phyloP scores from a whole-genome alignment of 2,113 vertebrate genomes.

The Cnemophilus loriae region DNA sequence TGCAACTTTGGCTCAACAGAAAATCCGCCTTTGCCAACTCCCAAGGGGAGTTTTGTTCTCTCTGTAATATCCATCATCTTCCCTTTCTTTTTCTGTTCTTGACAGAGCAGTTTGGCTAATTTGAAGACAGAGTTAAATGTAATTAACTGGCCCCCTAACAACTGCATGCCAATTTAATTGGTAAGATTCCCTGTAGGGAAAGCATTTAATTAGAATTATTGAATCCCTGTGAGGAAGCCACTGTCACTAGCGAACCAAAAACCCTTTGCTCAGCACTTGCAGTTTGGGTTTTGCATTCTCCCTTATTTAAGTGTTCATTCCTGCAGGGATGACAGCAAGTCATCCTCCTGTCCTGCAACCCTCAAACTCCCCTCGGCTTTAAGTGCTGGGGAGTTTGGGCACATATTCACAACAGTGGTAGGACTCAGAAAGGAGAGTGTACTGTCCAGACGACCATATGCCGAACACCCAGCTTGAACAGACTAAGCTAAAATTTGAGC shows the following conservation, averaged over 20 bases:
- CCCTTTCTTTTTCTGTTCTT: slow-evolving; percentile 4
- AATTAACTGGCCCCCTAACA: slow-evolving; percentile 62
- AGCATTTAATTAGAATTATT: slow-evolving; percentile 63
- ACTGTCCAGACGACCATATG: accelerated
- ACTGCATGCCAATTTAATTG: slow-evolving; percentile 54
- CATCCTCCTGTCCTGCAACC: neutral
- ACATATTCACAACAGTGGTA: neutral
- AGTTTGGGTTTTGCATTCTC: neutral
- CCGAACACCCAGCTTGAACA: neutral
- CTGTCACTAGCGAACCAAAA: slow-evolving; percentile 14
- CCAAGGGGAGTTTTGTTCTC: neutral
- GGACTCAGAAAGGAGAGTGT: neutral
- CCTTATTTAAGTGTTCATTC: neutral
- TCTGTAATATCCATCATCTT: slow-evolving; percentile 17
- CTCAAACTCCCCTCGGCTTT: neutral
- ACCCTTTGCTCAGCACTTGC: neutral
- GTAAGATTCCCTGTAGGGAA: slow-evolving; percentile 46
- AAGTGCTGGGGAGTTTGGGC: neutral
- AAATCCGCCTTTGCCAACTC: neutral
- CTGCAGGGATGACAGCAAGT: neutral
- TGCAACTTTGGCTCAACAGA: neutral
- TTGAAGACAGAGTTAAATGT: slow-evolving; percentile 63
- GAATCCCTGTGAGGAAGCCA: slow-evolving; percentile 28
- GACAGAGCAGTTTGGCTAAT: slow-evolving; percentile 52
- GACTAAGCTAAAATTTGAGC: neutral